Conservation (phyloP, 2,797 vertebrate species). For the Loriculus beryllinus region DNA sequence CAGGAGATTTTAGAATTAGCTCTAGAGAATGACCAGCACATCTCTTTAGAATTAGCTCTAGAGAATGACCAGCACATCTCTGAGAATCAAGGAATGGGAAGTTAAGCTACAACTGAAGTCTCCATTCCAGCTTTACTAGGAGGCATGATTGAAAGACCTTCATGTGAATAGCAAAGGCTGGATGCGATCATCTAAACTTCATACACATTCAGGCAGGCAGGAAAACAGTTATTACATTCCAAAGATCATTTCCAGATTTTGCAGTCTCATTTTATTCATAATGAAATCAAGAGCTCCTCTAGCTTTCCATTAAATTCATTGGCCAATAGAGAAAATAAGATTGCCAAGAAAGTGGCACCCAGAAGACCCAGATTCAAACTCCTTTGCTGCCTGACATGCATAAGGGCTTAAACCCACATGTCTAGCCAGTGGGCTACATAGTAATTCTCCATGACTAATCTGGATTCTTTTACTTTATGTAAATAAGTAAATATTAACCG, state of each 20-base stretch:
- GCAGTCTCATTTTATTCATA: not conserved
- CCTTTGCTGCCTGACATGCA: not conserved
- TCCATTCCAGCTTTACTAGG: not conserved
- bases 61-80: constrained; percentile 5
- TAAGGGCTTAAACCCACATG: not conserved
- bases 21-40: constrained; percentile 7
- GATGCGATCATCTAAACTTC: not conserved
- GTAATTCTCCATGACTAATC: not conserved
- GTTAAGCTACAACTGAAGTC: not conserved
- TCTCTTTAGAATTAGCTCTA: constrained; percentile 31
- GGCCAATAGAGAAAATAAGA: not conserved
- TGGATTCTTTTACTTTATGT: not conserved
- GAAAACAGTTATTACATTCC: not conserved
- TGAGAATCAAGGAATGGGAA: constrained; percentile 5
- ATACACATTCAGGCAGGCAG: not conserved
- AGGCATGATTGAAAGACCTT: not conserved
- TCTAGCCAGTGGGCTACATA: not conserved
- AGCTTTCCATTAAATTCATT: not conserved
- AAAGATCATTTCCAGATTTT: not conserved
- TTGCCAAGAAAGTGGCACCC: not conserved
- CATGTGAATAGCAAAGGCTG: not conserved
- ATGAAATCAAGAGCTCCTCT: constrained; percentile 5
- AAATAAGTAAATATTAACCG: not conserved
- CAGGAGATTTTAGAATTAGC: constrained; percentile 43
- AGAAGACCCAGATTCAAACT: not conserved